Evolutionary conservation across 2,797 vertebrate genomes (phyloP), one percentile per base, ranked within the genome.

Genomic region (Podarcis siculus): DNA sequence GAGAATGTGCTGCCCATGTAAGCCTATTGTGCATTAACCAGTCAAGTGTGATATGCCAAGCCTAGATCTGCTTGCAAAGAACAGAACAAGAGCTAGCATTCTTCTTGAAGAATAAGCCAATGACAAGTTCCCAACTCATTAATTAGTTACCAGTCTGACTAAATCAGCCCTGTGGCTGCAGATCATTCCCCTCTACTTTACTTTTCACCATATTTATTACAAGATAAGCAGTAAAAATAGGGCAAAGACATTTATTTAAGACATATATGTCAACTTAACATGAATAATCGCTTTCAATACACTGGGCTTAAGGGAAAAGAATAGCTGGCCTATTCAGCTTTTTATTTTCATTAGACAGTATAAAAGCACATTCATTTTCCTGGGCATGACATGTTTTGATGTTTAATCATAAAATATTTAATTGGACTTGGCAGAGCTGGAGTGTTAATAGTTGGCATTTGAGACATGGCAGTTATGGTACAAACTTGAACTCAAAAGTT

Each of bases 71-170:
- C 86, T 95, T 92, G 93, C 91, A 92, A 91, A 92, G 93, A 94
- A 92, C 88, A 94, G 92, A 66, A 71, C 92, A 91, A 96, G 95
- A 94, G 95, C 87, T 10, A 0, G 91, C 92, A 94, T 95, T 95
- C 93, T 95, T 95, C 71, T 92, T 90, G 89, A 92, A 95, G 67
- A 92, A 92, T 94, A 93, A 95, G 91, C 90, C 92, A 94, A 91
- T 95, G 94, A 93, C 86, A 71, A 91, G 89, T 35, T 92, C 84
- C 92, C 84, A 92, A 93, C 85, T 93, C 90, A 94, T 85, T 94
- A 94, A 93, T 2, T 94, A 94, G 90, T 2, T 79, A 93, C 37
- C 76, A 94, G 79, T 86, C 82, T 80, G 89, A 90, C 91, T 90
- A 93, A 94, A 64, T 83, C 88, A 93, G 89, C n/a, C 69, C 85